Percentiles rank a stretch among this genome's conserved stretches.
Conservation (phyloP, 2,888 invertebrate genomes). For the Cartodere bifasciata region DNA sequence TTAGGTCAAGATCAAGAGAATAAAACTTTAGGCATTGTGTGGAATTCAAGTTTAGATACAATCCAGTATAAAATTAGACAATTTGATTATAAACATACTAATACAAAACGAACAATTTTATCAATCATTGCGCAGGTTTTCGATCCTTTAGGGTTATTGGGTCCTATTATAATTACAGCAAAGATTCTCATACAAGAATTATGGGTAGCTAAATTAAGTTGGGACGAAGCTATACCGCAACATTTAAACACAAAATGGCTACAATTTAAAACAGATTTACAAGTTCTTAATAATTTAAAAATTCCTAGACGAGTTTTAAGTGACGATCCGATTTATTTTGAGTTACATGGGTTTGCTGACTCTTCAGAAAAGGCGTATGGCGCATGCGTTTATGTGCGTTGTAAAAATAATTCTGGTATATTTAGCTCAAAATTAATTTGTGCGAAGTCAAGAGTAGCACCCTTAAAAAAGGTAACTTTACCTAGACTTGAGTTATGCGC, state of each 20-base stretch:
- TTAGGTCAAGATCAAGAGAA: not conserved
- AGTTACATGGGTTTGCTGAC: not conserved
- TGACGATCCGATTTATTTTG: not conserved
- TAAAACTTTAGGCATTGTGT: conserved; percentile 11
- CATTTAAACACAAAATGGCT: not conserved
- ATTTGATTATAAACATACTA: not conserved
- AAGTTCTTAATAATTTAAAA: not conserved
- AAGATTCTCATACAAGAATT: conserved; percentile 5
- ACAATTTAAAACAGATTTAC: not conserved
- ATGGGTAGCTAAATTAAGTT: conserved; percentile 3
- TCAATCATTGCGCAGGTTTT: conserved; percentile 10
- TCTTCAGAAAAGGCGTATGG: conserved; percentile 6
- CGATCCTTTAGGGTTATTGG: conserved; percentile 7
- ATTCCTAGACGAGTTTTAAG: conserved; percentile 1
- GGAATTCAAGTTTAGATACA: conserved; percentile 8
- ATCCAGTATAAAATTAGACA: conserved; percentile 8
- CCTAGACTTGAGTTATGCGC: no score
- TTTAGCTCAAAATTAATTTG: no score
- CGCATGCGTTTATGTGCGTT: conserved; percentile 5
- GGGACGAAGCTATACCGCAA: conserved; percentile 3
- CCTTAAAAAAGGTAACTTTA: no score
- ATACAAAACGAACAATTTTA: conserved; percentile 8
- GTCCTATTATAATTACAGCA: conserved; percentile 4
- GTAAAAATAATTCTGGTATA: no score
- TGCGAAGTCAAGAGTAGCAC: no score